Conservation (phyloP, 2,888 invertebrate species). For the Apomyelois bistriatella region DNA sequence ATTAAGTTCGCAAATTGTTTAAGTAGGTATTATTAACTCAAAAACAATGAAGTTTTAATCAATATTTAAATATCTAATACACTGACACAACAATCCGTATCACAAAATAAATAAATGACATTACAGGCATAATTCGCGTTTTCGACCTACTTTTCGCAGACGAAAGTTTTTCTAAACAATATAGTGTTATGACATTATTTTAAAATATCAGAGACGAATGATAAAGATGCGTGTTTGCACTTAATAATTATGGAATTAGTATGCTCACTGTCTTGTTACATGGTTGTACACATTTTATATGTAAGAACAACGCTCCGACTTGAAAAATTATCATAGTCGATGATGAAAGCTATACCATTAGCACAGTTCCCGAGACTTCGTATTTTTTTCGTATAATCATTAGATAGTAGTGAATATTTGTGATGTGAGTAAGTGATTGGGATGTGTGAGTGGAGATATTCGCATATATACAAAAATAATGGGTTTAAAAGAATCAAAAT, state of each 20-base stretch:
- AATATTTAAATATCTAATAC: too few species aligned
- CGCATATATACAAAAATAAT: background rate
- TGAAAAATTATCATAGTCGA: slow-evolving; percentile 3
- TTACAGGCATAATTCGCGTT: background rate
- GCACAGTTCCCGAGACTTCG: slow-evolving; percentile 5
- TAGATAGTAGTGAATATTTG: background rate
- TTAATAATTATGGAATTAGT: slow-evolving; percentile 16
- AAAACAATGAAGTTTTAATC: too few species aligned
- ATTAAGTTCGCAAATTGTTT: too few species aligned
- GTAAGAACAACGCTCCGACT: background rate
- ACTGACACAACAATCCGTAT: too few species aligned
- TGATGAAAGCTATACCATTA: slow-evolving; percentile 14
- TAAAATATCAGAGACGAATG: slow-evolving; percentile 7
- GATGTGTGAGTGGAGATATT: background rate
- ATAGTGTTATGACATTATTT: background rate
- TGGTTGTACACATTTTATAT: background rate
- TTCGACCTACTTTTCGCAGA: background rate
- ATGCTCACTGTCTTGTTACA: slow-evolving; percentile 13
- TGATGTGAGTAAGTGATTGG: background rate
- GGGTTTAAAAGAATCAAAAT: background rate
- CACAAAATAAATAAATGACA: background rate
- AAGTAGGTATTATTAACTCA: too few species aligned
- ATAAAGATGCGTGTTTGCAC: slow-evolving; percentile 15
- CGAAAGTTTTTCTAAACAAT: background rate
- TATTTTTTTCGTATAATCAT: background rate